Evolutionary conservation across 2,797 vertebrate species (phyloP), one percentile per base, ranked within the genome.

Genomic region (Champsocephalus gunnari): DNA sequence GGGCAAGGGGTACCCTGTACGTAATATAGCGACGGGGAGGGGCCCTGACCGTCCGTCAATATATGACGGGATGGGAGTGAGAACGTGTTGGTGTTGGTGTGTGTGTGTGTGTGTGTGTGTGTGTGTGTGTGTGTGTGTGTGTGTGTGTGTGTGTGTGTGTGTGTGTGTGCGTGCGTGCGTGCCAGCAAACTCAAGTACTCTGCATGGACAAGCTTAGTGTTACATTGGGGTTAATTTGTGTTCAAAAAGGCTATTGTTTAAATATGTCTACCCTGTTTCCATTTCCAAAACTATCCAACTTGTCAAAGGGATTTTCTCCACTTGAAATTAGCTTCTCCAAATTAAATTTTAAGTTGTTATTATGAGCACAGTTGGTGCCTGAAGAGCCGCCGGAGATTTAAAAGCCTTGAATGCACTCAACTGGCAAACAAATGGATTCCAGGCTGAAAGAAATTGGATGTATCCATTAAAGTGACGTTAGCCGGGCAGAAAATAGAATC

Each of bases 301-400:
- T 82, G 86, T 87, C 86, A 71, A 80, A 89, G 72, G 78, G 70
- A 86, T 88, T 67, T 73, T 66, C 80, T 74, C 65, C 82, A 64
- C 73, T 84, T 66, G 58, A 84, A 88, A 87, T 89, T 72, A 86
- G 79, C 74, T 75, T 64, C 78, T 83, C 71, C 80, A 88, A 86
- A 89, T 92, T 71, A 87, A 87, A 87, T 67, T 88, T 91, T 83
- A 87, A 92, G 88, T 86, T 86, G 88, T 88, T 86, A 86, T 89
- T 84, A 87, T 68, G 74, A 86, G 86, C 77, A 76, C 66, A 80
- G 81, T 84, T 2, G 51, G 66, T 38, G 88, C 87, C 88, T 53
- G 72, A 63, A 88, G 87, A 56, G n/a, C 68, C 53, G 88, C 86
- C 41, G 0, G 45, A 80, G 79, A 88, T 88, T 87, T 81, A 82